These are phyloP conservation scores for Centroberyx gerrardi DNA, from an alignment of 2,797 vertebrate species.

Conservation along the genomic window DNA sequence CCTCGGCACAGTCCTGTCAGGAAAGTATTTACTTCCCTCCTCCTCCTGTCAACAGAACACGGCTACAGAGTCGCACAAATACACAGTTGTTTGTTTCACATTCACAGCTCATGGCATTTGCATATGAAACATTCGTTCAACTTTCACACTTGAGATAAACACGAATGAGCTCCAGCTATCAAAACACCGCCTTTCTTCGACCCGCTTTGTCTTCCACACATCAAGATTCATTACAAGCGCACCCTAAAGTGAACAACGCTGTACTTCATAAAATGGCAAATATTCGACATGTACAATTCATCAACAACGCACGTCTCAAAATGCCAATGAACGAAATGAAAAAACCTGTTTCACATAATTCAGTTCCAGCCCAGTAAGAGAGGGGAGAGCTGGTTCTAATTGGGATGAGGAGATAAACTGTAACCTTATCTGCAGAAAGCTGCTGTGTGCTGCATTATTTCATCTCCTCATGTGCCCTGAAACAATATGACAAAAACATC, in stretches of 20 bases:
- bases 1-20: conserved; percentile 60
- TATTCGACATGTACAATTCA: conserved; percentile 42
- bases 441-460: conserved; percentile 78
- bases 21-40: conserved; percentile 62
- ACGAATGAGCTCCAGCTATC: conserved; percentile 18
- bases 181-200: conserved; percentile 14
- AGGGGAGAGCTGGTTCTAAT: conserved; percentile 74
- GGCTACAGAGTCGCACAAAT: conserved; percentile 25
- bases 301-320: conserved; percentile 48
- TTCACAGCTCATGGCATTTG: conserved; percentile 49
- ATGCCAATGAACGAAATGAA: conserved; percentile 49
- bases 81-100: conserved; percentile 51
- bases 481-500: conserved; percentile 78
- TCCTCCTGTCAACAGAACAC: conserved; percentile 43
- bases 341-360: conserved; percentile 44
- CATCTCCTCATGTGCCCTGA: conserved; percentile 73
- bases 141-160: conserved; percentile 50
- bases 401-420: conserved; percentile 74
- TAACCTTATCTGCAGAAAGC: conserved; percentile 75
- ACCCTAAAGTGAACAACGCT: conserved; percentile 9
- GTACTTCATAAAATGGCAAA: conserved; percentile 19
- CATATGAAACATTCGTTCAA: conserved; percentile 63
- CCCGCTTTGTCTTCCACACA: conserved; percentile 27
- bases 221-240: conserved; percentile 43
- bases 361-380: conserved; percentile 38